Evolutionary conservation across 2,888 invertebrate genomes (phyloP), one percentile per base, ranked within the genome.

Genomic region (Xanthia togata): DNA sequence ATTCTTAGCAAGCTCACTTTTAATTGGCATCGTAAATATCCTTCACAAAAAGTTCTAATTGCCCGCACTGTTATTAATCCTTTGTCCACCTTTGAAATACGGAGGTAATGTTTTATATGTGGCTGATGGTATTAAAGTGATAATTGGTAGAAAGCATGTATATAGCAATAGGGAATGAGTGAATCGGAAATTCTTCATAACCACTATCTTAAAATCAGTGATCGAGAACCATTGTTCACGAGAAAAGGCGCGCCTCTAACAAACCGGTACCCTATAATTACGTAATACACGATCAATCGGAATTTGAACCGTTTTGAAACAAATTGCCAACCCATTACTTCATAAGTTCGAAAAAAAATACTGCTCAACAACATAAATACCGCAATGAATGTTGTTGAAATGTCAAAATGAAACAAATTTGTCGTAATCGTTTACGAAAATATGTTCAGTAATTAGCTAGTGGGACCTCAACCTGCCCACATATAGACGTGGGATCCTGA

Each of bases 21-120:
- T 87, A 87, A 87, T 87, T 87, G 84, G 77, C 70, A 85, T 80
- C 78, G 82, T 85, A 84, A 85, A 85, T 86, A 84, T 80, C 50
- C 63, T 71, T 68, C 73, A 81, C 72, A 78, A 79, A 81, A 75
- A 70, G 55, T 80, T 77, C 78, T 81, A 85, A 85, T 81, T 83
- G 83, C 81, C 8, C 60, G 63, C 50, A 76, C 77, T 72, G 65
- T 70, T 76, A 75, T 80, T 72, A 83, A 83, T 76, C 73, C 75
- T 81, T 78, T 76, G 76, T 78, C 75, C 77, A 73, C 74, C 41
- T 70, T 67, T 53, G 68, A 65, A 31, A 59, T 70, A 50, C 31
- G 23, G 17, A 50, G 73, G 68, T 63, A 75, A 65, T 38, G 63
- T 76, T 73, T 70, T 73, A 35, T 70, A 60, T 69, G 44, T 59